phyloP scores from a whole-genome alignment of 2,113 vertebrate genomes.

The Neolamprologus brichardi region DNA sequence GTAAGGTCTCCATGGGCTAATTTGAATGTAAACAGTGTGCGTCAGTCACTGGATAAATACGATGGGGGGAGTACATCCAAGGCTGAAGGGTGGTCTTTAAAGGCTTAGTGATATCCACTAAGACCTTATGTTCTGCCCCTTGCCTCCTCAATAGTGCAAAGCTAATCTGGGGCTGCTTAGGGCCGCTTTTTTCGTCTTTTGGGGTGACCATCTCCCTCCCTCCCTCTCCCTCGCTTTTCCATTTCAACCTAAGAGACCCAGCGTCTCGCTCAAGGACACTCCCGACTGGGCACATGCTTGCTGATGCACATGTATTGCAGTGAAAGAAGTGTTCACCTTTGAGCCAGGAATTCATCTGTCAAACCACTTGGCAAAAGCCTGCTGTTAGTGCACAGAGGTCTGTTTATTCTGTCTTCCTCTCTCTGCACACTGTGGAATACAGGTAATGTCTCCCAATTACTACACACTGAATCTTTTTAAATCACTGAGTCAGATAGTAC shows the following conservation, averaged over 20 bases:
- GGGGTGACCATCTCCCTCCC: not conserved
- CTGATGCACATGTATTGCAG: not conserved
- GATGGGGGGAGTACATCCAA: not conserved
- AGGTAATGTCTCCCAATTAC: not conserved
- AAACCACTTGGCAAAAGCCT: not conserved
- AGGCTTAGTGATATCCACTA: slow-evolving; percentile 48
- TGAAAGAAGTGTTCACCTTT: slow-evolving; percentile 18
- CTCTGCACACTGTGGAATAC: not conserved
- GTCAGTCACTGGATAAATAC: slow-evolving; percentile 45
- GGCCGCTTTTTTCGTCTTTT: not conserved
- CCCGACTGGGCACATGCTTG: not conserved
- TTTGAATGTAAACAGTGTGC: slow-evolving; percentile 42
- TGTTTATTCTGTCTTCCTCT: not conserved
- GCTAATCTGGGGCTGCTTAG: slow-evolving; percentile 54
- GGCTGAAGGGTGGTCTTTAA: slow-evolving; percentile 42
- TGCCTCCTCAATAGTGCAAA: slow-evolving; percentile 63
- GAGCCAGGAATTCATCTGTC: not conserved
- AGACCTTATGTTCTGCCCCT: slow-evolving; percentile 57
- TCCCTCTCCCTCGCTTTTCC: not conserved
- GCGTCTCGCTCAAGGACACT: slow-evolving; percentile 44
- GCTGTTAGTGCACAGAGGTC: not conserved
- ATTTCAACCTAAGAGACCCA: not conserved
- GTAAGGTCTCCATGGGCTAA: slow-evolving; percentile 38
- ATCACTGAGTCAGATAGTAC: not conserved
- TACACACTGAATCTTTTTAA: not conserved